phyloP scores from a whole-genome alignment of 1,140 invertebrate genomes.

The Thaumatotibia leucotreta region DNA sequence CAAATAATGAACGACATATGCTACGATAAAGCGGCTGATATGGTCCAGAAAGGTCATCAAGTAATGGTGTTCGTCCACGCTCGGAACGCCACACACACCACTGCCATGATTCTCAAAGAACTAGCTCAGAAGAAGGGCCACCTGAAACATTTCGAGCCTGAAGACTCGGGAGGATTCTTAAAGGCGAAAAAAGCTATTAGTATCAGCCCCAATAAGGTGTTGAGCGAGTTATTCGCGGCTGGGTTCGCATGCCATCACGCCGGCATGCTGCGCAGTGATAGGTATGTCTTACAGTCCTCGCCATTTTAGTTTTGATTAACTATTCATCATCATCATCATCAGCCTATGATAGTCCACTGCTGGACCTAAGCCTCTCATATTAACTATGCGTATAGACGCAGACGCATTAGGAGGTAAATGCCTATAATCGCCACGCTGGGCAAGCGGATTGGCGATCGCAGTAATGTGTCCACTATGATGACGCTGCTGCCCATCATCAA shows the following conservation, averaged over 20 bases:
- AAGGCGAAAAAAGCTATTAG: constrained; percentile 81
- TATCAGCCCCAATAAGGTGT: constrained; percentile 85
- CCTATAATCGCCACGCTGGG: too few relatives aligned
- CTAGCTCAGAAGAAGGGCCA: constrained; percentile 85
- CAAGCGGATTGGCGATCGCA: too few relatives aligned
- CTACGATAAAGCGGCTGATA: constrained; percentile 94
- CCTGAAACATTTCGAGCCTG: constrained; percentile 82
- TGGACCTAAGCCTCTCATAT: too few relatives aligned
- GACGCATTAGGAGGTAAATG: too few relatives aligned
- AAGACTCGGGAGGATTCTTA: constrained; percentile 78
- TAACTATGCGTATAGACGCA: too few relatives aligned
- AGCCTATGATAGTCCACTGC: too few relatives aligned
- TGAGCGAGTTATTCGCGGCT: constrained; percentile 88
- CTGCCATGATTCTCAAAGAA: constrained; percentile 88
- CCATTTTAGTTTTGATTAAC: neutral
- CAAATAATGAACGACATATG: constrained; percentile 95
- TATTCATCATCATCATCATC: too few relatives aligned
- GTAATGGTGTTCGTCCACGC: constrained; percentile 99
- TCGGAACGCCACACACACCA: constrained; percentile 94
- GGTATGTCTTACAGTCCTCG: constrained; percentile 63
- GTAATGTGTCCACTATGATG: too few relatives aligned
- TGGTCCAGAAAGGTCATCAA: constrained; percentile 94
- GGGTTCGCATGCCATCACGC: constrained; percentile 98
- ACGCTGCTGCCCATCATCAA: too few relatives aligned
- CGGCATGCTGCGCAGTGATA: constrained; percentile 92